Conservation (phyloP, 2,888 invertebrate species). For the Cheilosia pagana region DNA sequence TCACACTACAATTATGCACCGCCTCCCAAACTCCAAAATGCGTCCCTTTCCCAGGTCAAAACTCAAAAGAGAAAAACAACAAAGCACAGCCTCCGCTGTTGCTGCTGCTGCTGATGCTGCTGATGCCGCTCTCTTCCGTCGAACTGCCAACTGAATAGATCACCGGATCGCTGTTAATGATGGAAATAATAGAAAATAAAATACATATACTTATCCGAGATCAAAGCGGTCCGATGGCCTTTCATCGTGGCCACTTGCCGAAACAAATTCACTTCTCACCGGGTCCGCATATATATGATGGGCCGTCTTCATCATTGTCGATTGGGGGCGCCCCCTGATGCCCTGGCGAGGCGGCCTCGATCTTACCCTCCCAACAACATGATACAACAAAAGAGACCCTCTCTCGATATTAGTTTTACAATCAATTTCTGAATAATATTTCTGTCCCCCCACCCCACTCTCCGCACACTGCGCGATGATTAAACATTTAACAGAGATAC, state of each 20-base stretch:
- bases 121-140: slow-evolving; percentile 30
- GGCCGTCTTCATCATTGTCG: slow-evolving; percentile 44
- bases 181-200: slow-evolving; percentile 72
- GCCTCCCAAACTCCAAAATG: slow-evolving; percentile 31
- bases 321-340: slow-evolving; percentile 67
- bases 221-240: slow-evolving; percentile 66
- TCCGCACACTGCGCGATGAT: slow-evolving; percentile 38
- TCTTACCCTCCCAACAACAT: slow-evolving; percentile 1
- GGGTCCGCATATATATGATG: slow-evolving; percentile 26
- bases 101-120: slow-evolving; percentile 15
- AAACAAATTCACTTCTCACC: slow-evolving; percentile 58
- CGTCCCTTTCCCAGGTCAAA: slow-evolving; percentile 50
- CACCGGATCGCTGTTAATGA: slow-evolving; percentile 70
- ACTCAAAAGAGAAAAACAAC: slow-evolving; percentile 22
- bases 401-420: slow-evolving; percentile 69
- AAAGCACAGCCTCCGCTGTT: slow-evolving; percentile 22
- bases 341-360: slow-evolving; percentile 39
- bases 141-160: slow-evolving; percentile 65
- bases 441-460: background rate
- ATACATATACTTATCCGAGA: slow-evolving; percentile 73
- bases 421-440: slow-evolving; percentile 36
- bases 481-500: slow-evolving; percentile 69
- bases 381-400: slow-evolving; percentile 1
- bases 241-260: slow-evolving; percentile 71
- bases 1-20: slow-evolving; percentile 62